Evolutionary conservation across 2,797 vertebrate genomes (phyloP), one percentile per base, ranked within the genome.

Genomic region (Onychomys leucogaster): DNA sequence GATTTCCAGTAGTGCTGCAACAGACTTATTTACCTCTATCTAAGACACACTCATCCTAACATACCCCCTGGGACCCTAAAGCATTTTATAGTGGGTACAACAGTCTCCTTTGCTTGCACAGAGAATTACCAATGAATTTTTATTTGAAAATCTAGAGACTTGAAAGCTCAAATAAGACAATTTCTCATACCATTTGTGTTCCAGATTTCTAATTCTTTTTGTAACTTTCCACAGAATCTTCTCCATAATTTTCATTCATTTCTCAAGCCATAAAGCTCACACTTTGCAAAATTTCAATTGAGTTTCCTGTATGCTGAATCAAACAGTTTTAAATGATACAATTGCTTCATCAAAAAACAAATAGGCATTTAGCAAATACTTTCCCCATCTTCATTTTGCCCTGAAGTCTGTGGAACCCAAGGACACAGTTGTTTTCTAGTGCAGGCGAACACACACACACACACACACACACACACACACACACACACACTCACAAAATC

Each of bases 241-340:
- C 92, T 97, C 57, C 88, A 82, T 94, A 96, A 97, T 96, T 97
- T 97, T 94, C 95, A 96, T 95, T 97, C 94, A 94, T 96, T 95
- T 97, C 73, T 97, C 89, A 96, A 97, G 89, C 78, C 86, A 89
- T 59, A 37, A 94, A 80, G 17, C 78, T 97, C 80, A 95, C 89
- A 96, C 81, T 65, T 89, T 90, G 90, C 89, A 97, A 65, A 96
- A 97, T 97, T 97, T 97, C 94, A 95, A 94, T 81, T 87, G 90
- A 80, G 46, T 89, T 93, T 91, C 57, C n/a, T 81, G 75, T 83
- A 80, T 97, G 94, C 97, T 97, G 94, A 97, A 91, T 95, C 92
- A 94, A 94, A 96, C 32, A 29, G 63, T 97, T 97, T 96, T 76
- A 96, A 95, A 94, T 67, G 76, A 94, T 59, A 92, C 87, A 97